phyloP scores from a whole-genome alignment of 2,888 invertebrate species.

The Camponotus fellah region DNA sequence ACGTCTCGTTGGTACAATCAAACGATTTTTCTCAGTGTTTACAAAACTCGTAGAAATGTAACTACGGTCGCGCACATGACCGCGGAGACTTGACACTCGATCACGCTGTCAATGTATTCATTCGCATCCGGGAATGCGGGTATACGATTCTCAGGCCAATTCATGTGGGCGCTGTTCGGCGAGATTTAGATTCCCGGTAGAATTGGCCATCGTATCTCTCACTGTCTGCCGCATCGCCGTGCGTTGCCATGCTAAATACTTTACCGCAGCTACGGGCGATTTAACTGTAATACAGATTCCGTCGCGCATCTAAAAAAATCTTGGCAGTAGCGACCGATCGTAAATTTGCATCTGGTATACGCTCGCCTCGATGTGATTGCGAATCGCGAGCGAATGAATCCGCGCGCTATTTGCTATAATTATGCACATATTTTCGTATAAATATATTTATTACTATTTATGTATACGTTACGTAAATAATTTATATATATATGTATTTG shows the following conservation, averaged over 20 bases:
- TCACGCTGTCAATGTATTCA: conserved; percentile 69
- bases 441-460: conserved; percentile 8
- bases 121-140: conserved; percentile 72
- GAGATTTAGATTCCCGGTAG: conserved; percentile 73
- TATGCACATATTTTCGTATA: not conserved
- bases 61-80: conserved; percentile 34
- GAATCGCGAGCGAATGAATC: not conserved
- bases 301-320: conserved; percentile 39
- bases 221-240: not conserved
- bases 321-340: conserved; percentile 26
- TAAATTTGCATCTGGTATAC: conserved; percentile 8
- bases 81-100: conserved; percentile 64
- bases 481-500: not conserved
- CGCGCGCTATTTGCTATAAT: not conserved
- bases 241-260: conserved; percentile 49
- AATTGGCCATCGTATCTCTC: conserved; percentile 62
- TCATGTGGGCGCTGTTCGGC: conserved; percentile 62
- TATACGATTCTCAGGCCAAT: conserved; percentile 63
- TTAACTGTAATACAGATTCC: conserved; percentile 64
- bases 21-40: no score
- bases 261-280: conserved; percentile 5
- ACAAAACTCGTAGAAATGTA: not conserved
- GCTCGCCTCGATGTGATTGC: not conserved
- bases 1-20: no score
- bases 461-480: not conserved